Percentiles rank a stretch among this genome's conserved stretches.
Evolutionary conservation across 2,888 invertebrate genomes (phyloP).

Genomic region (Aspidapion aeneum): DNA sequence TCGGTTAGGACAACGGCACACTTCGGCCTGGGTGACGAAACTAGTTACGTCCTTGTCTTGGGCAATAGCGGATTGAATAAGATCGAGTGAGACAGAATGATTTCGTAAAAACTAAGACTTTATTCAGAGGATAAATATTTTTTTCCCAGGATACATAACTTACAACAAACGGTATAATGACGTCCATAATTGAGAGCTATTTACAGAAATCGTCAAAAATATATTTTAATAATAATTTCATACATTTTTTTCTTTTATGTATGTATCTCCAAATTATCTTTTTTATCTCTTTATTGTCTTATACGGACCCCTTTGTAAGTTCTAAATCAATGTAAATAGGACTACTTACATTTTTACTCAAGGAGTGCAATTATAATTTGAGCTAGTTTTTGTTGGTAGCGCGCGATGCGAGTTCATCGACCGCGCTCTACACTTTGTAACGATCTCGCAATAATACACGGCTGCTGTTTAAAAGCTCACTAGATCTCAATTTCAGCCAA

Average conservation of each 20-base stretch:
- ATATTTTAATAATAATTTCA: too few relatives aligned
- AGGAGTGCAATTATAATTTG: conserved; percentile 29
- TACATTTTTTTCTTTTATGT: too few relatives aligned
- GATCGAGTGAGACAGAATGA: conserved; percentile 43
- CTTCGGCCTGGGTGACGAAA: conserved; percentile 35
- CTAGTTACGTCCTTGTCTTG: conserved; percentile 28
- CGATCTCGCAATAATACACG: not conserved
- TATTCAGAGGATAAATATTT: too few relatives aligned
- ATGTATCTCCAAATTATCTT: too few relatives aligned
- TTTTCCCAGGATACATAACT: too few relatives aligned
- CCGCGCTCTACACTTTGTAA: conserved; percentile 14
- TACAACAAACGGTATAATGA: too few relatives aligned
- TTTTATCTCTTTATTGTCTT: too few relatives aligned
- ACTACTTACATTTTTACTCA: conserved; percentile 31
- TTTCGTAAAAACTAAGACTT: too few relatives aligned
- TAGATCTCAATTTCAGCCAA: conserved; percentile 13
- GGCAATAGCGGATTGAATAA: conserved; percentile 10
- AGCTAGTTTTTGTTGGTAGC: conserved; percentile 26
- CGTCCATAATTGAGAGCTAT: too few relatives aligned
- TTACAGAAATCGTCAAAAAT: too few relatives aligned
- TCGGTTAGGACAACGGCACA: conserved; percentile 31
- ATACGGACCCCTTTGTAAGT: too few relatives aligned
- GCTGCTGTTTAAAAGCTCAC: not conserved
- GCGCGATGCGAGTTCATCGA: conserved; percentile 28
- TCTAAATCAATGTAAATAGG: conserved; percentile 25